Evolutionary conservation across 2,113 vertebrate species (phyloP).

Genomic region (Gallinago paraguaiae): DNA sequence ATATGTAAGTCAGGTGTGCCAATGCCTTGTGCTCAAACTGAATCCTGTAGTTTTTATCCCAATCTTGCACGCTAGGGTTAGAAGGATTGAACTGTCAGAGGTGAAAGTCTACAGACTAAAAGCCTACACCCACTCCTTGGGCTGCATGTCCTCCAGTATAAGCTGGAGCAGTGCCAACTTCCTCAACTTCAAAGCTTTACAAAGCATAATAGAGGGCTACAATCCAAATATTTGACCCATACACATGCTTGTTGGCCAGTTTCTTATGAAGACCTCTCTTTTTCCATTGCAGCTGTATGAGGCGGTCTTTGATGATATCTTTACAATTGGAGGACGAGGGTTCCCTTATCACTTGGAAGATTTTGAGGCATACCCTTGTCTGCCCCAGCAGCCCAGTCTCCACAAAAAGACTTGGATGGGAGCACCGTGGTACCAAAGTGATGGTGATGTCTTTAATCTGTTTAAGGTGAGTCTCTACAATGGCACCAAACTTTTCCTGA

Average conservation of each 20-base stretch:
- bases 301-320: fast-evolving
- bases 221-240: not conserved
- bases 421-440: slow-evolving; percentile 60
- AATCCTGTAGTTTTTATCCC: not conserved
- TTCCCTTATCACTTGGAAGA: slow-evolving; percentile 61
- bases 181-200: not conserved
- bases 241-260: not conserved
- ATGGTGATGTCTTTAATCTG: slow-evolving; percentile 59
- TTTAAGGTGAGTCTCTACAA: slow-evolving; percentile 48
- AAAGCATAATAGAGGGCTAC: not conserved
- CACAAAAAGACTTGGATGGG: not conserved
- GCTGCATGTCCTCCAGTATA: not conserved
- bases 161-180: not conserved
- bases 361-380: slow-evolving; percentile 65
- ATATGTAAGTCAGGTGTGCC: not conserved
- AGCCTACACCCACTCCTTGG: not conserved
- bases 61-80: not conserved
- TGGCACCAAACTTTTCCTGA: not conserved
- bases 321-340: not conserved
- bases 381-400: not conserved
- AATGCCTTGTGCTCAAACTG: not conserved
- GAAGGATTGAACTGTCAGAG: not conserved
- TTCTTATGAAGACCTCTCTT: not conserved
- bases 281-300: not conserved
- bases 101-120: not conserved